A percentile compares a stretch with the other conserved stretches of the same genome.
Evolutionary conservation across 2,113 vertebrate species (phyloP).

Genomic region (Gopherus flavomarginatus): DNA sequence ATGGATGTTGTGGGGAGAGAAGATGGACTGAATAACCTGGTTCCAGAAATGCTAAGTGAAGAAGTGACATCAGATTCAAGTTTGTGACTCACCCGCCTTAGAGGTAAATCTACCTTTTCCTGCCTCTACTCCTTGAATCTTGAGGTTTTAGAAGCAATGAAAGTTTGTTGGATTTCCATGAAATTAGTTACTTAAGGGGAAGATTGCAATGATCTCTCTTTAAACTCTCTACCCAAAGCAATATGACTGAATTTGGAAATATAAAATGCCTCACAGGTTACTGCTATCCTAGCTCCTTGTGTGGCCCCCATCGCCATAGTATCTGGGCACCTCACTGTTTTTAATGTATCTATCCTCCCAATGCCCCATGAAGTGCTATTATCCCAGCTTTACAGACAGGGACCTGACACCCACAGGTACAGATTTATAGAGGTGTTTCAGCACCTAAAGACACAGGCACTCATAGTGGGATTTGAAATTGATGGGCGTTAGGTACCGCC

Average conservation of each 20-base stretch:
- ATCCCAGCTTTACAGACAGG: neutral
- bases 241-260: neutral
- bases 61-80: neutral
- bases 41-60: neutral
- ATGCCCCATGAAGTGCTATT: neutral
- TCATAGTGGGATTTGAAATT: no score
- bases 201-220: neutral
- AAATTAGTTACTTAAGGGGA: neutral
- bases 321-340: no score
- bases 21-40: no score
- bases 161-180: neutral
- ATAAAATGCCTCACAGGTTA: neutral
- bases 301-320: no score
- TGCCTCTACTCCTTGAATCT: neutral
- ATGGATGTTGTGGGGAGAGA: no score
- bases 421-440: neutral
- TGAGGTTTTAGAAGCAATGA: neutral
- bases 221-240: neutral
- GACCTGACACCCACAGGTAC: neutral
- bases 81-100: neutral
- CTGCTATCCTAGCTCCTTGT: neutral
- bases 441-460: neutral
- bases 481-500: fast-evolving
- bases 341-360: no score
- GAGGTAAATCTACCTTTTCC: neutral